Evolutionary conservation across 1,140 invertebrate genomes (phyloP).

Genomic region (Sesamia nonagrioides): DNA sequence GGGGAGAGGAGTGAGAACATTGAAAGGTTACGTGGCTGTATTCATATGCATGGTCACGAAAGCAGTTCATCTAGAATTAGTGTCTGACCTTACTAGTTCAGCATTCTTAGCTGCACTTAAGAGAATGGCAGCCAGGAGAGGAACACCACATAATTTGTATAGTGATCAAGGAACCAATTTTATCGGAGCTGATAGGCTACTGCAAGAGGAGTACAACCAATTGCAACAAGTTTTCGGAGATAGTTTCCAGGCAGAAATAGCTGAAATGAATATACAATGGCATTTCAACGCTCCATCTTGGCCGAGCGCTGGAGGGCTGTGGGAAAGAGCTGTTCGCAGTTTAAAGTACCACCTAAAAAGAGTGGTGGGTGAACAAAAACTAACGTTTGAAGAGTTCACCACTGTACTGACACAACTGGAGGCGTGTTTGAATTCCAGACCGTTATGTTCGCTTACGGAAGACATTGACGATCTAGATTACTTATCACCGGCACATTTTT

Average conservation of each 20-base stretch:
- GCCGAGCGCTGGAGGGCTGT: conserved; percentile 3
- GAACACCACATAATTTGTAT: neutral
- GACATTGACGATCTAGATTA: neutral
- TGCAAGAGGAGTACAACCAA: neutral
- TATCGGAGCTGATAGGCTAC: neutral
- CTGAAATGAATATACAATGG: conserved; percentile 1
- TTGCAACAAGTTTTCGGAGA: neutral
- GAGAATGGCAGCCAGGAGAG: neutral
- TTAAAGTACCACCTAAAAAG: neutral
- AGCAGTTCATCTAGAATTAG: conserved; percentile 82
- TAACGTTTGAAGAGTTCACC: neutral
- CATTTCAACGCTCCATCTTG: neutral
- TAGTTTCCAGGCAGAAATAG: neutral
- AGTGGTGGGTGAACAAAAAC: neutral
- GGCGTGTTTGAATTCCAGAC: neutral
- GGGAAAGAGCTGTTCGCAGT: neutral
- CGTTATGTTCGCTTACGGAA: neutral
- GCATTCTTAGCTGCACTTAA: neutral
- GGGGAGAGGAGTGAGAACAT: conserved; percentile 56
- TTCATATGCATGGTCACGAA: conserved; percentile 77
- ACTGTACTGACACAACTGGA: conserved; percentile 1
- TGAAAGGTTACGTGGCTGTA: conserved; percentile 59
- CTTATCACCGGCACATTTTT: conserved; percentile 10
- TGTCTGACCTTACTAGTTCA: conserved; percentile 41
- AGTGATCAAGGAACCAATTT: neutral